Evolutionary conservation across 1,140 invertebrate genomes (phyloP).

Genomic region (Whitmania pigra): DNA sequence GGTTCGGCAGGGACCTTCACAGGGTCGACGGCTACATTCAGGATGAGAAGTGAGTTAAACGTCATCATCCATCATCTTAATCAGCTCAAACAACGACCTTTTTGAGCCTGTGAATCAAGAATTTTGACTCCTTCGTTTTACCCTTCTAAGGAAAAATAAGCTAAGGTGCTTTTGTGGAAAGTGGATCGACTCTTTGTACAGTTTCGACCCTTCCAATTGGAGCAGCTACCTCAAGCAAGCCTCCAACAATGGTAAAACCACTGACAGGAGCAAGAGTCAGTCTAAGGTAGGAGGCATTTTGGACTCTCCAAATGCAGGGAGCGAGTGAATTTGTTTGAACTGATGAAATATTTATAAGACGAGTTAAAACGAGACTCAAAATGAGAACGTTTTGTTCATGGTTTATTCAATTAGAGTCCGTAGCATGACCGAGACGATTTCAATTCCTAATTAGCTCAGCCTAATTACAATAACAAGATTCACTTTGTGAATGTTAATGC

Average conservation of each 20-base stretch:
- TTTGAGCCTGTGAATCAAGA: neutral
- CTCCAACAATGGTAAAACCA: neutral
- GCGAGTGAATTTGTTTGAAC: no score
- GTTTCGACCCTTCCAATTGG: conserved; percentile 55
- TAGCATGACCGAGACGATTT: no score
- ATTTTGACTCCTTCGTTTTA: neutral
- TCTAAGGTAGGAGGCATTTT: no score
- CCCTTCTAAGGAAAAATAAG: conserved; percentile 52
- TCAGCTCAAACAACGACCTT: neutral
- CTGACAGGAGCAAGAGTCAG: no score
- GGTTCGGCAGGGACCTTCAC: conserved; percentile 76
- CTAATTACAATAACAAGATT: no score
- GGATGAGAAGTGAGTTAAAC: conserved; percentile 69
- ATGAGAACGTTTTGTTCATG: no score
- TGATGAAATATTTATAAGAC: neutral
- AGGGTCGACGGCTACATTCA: conserved; percentile 77
- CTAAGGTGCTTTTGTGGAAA: conserved; percentile 74
- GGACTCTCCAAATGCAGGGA: no score
- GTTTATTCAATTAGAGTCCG: no score
- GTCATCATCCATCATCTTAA: no score
- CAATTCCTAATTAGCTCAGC: neutral
- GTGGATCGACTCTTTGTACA: conserved; percentile 77
- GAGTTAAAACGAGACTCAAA: neutral
- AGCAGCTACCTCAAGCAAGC: conserved; percentile 39
- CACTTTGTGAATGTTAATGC: no score